phyloP scores from a whole-genome alignment of 2,888 invertebrate species.

The Drosophila flavopinicola region DNA sequence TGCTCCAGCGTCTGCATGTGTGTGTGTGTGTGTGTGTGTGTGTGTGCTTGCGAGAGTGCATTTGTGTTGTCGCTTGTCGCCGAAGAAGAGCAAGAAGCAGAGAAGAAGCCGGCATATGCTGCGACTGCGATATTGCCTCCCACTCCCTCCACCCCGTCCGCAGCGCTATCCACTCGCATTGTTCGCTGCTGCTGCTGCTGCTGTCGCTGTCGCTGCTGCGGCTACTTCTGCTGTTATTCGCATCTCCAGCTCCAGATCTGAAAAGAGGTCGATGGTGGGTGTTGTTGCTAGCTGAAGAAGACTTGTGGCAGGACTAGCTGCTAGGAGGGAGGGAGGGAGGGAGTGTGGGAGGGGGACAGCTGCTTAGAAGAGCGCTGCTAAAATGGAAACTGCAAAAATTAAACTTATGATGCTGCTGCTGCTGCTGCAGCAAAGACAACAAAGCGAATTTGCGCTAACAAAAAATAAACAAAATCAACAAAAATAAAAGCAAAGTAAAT shows the following conservation, averaged over 20 bases:
- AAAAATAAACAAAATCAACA: constrained; percentile 43
- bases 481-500: constrained; percentile 64
- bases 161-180: constrained; percentile 4
- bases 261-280: constrained; percentile 81
- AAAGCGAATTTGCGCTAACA: no score
- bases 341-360: constrained; percentile 32
- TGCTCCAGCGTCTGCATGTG: constrained; percentile 36
- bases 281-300: constrained; percentile 46
- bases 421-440: constrained; percentile 33
- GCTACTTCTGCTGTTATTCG: constrained; percentile 43
- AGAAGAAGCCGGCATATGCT: constrained; percentile 82
- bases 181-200: constrained; percentile 23
- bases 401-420: constrained; percentile 60
- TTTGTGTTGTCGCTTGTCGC: constrained; percentile 65
- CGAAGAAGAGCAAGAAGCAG: constrained; percentile 66
- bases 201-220: no score
- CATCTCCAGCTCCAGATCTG: constrained; percentile 66
- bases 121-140: constrained; percentile 52
- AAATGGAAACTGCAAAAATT: constrained; percentile 68
- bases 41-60: constrained; percentile 63
- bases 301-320: constrained; percentile 33
- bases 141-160: background rate
- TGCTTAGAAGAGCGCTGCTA: constrained; percentile 55
- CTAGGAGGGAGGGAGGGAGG: background rate
- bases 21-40: constrained; percentile 28